A percentile compares a stretch with the other conserved stretches of the same genome.
Conservation (phyloP, 2,888 invertebrate species). For the Brachyopa scutellaris region DNA sequence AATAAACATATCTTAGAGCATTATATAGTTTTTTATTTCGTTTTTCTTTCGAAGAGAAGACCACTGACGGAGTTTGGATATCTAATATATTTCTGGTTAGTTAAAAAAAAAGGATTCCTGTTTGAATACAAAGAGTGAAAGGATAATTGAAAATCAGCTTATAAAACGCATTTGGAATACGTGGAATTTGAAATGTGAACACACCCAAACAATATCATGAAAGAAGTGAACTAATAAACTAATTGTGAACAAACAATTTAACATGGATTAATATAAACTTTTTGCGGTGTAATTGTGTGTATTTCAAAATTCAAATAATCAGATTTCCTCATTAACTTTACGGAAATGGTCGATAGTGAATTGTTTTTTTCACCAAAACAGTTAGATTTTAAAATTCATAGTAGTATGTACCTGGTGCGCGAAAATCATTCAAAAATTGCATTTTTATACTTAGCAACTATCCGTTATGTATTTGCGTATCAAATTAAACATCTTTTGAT, state of each 20-base stretch:
- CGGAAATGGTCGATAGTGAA: no score
- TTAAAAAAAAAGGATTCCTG: constrained; percentile 3
- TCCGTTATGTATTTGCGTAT: no score
- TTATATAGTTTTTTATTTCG: constrained; percentile 16
- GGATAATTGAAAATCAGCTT: constrained; percentile 1
- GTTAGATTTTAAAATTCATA: no score
- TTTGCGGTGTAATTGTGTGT: constrained; percentile 8
- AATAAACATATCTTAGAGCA: constrained; percentile 56
- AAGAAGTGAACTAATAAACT: background rate
- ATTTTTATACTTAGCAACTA: background rate
- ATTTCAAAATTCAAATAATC: background rate
- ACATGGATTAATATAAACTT: background rate
- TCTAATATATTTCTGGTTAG: constrained; percentile 39
- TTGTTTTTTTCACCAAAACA: no score
- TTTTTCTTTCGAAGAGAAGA: constrained; percentile 27
- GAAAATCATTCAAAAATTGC: background rate
- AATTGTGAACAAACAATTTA: constrained; percentile 23
- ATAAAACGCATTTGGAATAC: constrained; percentile 7
- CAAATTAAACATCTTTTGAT: background rate
- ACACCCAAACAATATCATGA: background rate
- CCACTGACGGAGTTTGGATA: constrained; percentile 28
- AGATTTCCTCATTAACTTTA: constrained; percentile 14
- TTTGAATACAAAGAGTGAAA: constrained; percentile 13
- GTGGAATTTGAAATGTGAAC: background rate
- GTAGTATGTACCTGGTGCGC: background rate